Evolutionary conservation across 1,140 invertebrate species (phyloP).

Genomic region (Monomorium pharaonis): DNA sequence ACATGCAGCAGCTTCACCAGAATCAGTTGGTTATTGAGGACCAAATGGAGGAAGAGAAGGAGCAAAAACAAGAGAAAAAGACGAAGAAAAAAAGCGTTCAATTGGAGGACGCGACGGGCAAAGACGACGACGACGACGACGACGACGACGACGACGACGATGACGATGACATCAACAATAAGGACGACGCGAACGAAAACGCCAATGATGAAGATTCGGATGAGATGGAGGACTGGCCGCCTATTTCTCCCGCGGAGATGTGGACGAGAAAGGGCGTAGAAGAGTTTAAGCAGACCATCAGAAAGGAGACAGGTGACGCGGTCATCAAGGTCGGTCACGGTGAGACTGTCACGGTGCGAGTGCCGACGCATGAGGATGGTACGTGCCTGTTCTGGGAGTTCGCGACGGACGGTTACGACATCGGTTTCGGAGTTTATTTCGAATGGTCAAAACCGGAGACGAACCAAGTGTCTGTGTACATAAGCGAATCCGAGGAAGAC

Average conservation of each 20-base stretch:
- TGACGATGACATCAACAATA: not conserved
- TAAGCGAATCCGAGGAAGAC: slow-evolving; percentile 97
- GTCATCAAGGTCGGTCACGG: slow-evolving; percentile 98
- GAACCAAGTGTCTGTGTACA: slow-evolving; percentile 94
- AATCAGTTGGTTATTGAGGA: slow-evolving; percentile 88
- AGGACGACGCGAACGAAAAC: slow-evolving; percentile 34
- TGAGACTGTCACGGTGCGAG: slow-evolving; percentile 98
- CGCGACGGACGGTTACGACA: slow-evolving; percentile 99
- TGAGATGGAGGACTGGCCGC: slow-evolving; percentile 82
- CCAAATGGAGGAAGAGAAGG: slow-evolving; percentile 79
- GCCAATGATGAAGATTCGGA: slow-evolving; percentile 81
- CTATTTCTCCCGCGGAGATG: slow-evolving; percentile 94
- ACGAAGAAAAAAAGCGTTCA: slow-evolving; percentile 22
- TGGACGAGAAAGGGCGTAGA: slow-evolving; percentile 97
- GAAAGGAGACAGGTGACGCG: slow-evolving; percentile 95
- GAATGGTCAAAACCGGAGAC: slow-evolving; percentile 97
- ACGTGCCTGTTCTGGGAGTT: slow-evolving; percentile 99
- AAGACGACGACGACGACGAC: slow-evolving; percentile 54
- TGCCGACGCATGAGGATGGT: slow-evolving; percentile 98
- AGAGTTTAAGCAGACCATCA: slow-evolving; percentile 95
- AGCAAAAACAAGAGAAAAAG: not conserved
- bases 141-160: slow-evolving; percentile 59
- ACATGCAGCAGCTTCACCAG: slow-evolving; percentile 94
- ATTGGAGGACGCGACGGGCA: slow-evolving; percentile 47
- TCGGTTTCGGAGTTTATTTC: slow-evolving; percentile 99